Conservation (phyloP, 2,797 vertebrate species). For the Acanthopagrus latus region DNA sequence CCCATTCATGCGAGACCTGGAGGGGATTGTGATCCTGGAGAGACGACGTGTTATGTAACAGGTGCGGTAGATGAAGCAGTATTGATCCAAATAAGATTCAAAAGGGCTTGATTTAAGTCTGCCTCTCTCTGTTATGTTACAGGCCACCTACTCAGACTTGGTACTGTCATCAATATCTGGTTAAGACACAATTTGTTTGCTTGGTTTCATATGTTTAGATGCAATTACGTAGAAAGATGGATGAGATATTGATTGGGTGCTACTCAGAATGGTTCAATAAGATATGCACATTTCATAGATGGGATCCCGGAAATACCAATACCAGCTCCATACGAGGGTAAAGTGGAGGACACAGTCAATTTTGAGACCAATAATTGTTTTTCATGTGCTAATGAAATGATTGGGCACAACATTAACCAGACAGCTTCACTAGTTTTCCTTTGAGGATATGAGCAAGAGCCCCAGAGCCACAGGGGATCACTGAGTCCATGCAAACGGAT, state of each 20-base stretch:
- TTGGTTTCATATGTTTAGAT: slow-evolving; percentile 21
- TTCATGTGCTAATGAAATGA: slow-evolving; percentile 12
- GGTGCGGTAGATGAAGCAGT: slow-evolving; percentile 5
- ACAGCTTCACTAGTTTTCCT: background rate
- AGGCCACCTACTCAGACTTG: background rate
- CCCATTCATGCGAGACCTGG: slow-evolving; percentile 11
- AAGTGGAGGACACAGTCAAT: slow-evolving; percentile 7
- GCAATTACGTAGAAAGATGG: background rate
- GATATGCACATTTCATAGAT: slow-evolving; percentile 25
- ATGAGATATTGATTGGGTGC: slow-evolving; percentile 18
- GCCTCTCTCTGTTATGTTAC: background rate
- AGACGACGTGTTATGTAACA: slow-evolving; percentile 50
- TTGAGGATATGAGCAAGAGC: slow-evolving; percentile 15
- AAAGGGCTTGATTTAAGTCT: slow-evolving; percentile 37
- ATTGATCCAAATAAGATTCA: slow-evolving; percentile 34
- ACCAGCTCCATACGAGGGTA: background rate
- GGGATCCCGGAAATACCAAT: background rate
- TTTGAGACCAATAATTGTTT: slow-evolving; percentile 8
- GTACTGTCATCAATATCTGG: background rate
- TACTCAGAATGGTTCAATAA: slow-evolving; percentile 43
- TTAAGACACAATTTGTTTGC: slow-evolving; percentile 11
- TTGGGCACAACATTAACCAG: background rate
- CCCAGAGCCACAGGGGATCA: background rate
- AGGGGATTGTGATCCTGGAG: slow-evolving; percentile 6
- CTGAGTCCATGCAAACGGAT: background rate